Base-by-base conservation (phyloP, 1,140 invertebrate species). In the Drosophila sturtevanti region DNA sequence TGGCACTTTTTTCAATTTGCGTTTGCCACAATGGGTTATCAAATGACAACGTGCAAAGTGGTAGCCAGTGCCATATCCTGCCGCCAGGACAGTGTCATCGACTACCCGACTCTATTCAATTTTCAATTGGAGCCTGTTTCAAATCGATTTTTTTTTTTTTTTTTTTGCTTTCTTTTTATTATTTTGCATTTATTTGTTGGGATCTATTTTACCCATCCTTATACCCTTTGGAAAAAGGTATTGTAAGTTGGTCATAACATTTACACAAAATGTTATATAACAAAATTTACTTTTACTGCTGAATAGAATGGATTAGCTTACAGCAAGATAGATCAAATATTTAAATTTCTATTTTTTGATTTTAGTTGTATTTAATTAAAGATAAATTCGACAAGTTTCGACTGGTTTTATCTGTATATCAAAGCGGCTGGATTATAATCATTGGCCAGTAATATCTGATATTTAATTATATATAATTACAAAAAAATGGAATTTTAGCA, bases 21-120 rank as follows among this genome's bases (percentile, higher is more conserved):
- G 79, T 73, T 81, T 80, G 79, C 82, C 82, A 87, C 82, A 87
- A 87, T 87, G 82, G 82, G 84, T 89, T 87, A 87, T 87, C 82
- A 87, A 87, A 87, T 87, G 79, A 84, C 82, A 87, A 87, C 82
- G 82, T 87, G 84, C 79, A 73, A 84, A 71, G 72, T 87, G 69
- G 48, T 65, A 58, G 62, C 72, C 73, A 85, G 54, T 63, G 59
- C 64, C 77, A 80, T 77, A 77, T 64, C 71, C 78, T 81, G 77
- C 65, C 48, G 68, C 38, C 68, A 66, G 63, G 68, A 63, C 54
- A 71, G 24, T 52, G 54, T 48, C 41, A 48, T 48, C 16, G 41
- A 48, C 61, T 63, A 66, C 56, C 44, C 63, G 58, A 61, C 71
- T 79, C 84, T 84, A 87, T 87, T 87, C 82, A 84, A 87, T 89